Base-by-base conservation (phyloP, 2,888 invertebrate species). In the Punctoribates punctum region DNA sequence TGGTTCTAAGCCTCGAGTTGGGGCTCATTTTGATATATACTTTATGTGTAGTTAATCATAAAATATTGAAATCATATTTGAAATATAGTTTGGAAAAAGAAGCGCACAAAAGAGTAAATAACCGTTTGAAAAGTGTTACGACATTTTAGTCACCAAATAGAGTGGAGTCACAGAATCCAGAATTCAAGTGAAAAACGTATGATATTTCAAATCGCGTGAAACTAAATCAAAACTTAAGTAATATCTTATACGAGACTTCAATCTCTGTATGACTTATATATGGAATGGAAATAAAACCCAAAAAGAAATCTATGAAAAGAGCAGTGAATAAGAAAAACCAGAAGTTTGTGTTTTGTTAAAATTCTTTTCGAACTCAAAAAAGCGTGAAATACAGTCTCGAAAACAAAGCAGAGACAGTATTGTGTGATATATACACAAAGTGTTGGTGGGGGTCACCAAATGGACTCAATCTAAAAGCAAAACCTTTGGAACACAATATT, bases 151-250 rank as follows among this genome's bases (percentile, higher is more conserved):
- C 20, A 54, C n/a, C n/a, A 54, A 48, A 48, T 48, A 48, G 34
- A 34, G 34, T 34, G 34, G 5, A 34, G 4, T 34, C 34, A 48
- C 13, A 13, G 48, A n/a, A n/a, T 48, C n/a, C n/a, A n/a, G n/a
- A n/a, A n/a, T n/a, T 48, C 8, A 48, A 48, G 13, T 48, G 48
- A 48, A n/a, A 54, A 54, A 20, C n/a, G 54, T 54, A 54, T 54
- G n/a, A 54, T n/a, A n/a, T 54, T 54, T 54, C 20, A 54, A 54
- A 54, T 54, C 3, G n/a, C 20, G 54, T 54, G 54, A 54, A 54
- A 20, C 20, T 54, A 20, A 54, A 54, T 20, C 6, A 54, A 54
- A 48, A 13, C 20, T 54, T 54, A 54, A 54, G 20, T 54, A 54
- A 54, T 20, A 20, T 20, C 54, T 54, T 54, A 54, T 54, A 20